Evolutionary conservation across 2,113 vertebrate genomes (phyloP).

Genomic region (Origma solitaria): DNA sequence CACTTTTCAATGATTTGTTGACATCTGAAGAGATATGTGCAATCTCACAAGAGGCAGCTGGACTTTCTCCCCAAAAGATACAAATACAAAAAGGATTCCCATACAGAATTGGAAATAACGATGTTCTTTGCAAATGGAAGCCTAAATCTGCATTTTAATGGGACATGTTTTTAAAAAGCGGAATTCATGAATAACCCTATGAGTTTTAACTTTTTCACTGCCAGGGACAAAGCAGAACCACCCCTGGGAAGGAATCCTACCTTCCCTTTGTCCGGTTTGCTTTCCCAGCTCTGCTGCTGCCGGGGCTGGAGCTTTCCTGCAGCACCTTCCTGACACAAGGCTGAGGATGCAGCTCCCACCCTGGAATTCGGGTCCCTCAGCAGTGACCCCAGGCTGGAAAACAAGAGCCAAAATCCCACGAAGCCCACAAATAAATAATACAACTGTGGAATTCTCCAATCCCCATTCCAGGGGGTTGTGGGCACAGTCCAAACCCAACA

Average conservation of each 20-base stretch:
- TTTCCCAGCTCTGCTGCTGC: neutral
- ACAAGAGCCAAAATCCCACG: neutral
- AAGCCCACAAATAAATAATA: neutral
- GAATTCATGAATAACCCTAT: constrained; percentile 55
- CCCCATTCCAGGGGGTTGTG: rapidly evolving
- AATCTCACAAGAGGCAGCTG: constrained; percentile 76
- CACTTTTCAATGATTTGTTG: constrained; percentile 77
- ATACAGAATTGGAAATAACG: constrained; percentile 77
- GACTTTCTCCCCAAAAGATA: constrained; percentile 72
- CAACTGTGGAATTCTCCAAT: rapidly evolving
- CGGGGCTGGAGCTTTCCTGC: neutral
- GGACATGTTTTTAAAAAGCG: constrained; percentile 56
- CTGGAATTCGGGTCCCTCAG: rapidly evolving
- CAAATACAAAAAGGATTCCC: constrained; percentile 75
- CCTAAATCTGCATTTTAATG: constrained; percentile 75
- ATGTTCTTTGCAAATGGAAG: constrained; percentile 70
- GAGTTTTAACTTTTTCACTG: constrained; percentile 66
- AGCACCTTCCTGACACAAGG: rapidly evolving
- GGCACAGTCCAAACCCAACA: neutral
- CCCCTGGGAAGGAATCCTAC: constrained; percentile 11
- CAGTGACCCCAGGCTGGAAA: neutral
- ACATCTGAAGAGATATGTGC: constrained; percentile 76
- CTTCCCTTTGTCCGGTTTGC: neutral
- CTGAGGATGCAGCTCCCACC: neutral
- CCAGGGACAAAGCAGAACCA: constrained; percentile 4